Base-by-base conservation (phyloP, 2,797 vertebrate genomes). In the Sardinella longiceps region DNA sequence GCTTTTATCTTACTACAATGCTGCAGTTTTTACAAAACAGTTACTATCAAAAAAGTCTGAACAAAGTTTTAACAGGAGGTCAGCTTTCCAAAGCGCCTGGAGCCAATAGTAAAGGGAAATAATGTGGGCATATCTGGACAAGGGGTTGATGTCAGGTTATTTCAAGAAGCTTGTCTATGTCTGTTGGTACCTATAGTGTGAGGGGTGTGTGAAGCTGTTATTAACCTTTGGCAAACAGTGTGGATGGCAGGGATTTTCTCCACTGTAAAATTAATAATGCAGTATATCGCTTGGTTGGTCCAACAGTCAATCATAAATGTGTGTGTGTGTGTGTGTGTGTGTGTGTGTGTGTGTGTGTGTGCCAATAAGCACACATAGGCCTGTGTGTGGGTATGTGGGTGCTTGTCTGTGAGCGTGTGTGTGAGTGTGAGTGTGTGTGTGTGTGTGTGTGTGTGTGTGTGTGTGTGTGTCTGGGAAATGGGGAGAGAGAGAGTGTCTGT, bases 281-380 rank as follows among this genome's bases (percentile, higher is more conserved):
- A 33, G 2, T 70, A 70, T 33, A 70, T 70, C 28, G 37, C 63
- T 56, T 6, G 23, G 53, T 56, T 5, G 3, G n/a, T 5, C 53
- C 53, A 33, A 11, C 63, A 70, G 63, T 70, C 63, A 70, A 70
- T 70, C 63, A 70, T 30, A 70, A 70, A 70, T 70, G 11, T 70
- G 63, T 70, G 25, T 33, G 37, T 30, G 5, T 66, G 7, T 30
- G 28, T 66, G 58, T 28, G 23, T n/a, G 58, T 60, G 58, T 25
- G 23, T 28, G 58, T 45, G 45, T 45, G 51, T 56, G 51, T 23
- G 12, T 23, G n/a, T 58, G 56, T 58, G 56, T n/a, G 56, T 58
- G 56, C 15, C 5, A 15, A 15, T n/a, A 15, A 5, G 56, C 18
- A 15, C 18, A 15, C 11, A 14, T 23, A 14, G n/a, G n/a, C n/a